phyloP scores from a whole-genome alignment of 2,797 vertebrate genomes.

The Hafferia zeledoni region DNA sequence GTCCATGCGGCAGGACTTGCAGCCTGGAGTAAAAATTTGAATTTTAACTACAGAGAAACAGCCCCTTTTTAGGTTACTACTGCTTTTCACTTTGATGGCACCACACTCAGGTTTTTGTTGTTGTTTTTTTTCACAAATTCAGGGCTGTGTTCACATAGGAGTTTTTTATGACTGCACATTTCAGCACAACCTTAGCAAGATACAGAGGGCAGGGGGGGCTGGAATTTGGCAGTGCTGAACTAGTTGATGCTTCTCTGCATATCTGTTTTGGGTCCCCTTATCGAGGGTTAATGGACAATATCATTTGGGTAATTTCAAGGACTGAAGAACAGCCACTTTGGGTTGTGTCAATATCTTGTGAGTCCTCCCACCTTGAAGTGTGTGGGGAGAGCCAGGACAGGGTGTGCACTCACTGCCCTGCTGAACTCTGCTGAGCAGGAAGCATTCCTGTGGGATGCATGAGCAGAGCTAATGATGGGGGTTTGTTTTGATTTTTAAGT shows the following conservation, averaged over 20 bases:
- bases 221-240: background rate
- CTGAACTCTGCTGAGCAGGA: background rate
- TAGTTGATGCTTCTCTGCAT: background rate
- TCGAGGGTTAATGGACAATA: background rate
- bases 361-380: fast-evolving
- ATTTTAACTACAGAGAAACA: background rate
- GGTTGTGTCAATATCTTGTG: background rate
- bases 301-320: background rate
- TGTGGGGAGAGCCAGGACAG: fast-evolving
- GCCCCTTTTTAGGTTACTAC: background rate
- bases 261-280: background rate
- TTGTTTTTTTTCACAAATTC: background rate
- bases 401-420: fast-evolving
- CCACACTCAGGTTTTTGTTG: background rate
- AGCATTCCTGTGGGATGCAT: fast-evolving
- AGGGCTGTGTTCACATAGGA: fast-evolving
- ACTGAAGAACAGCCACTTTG: background rate
- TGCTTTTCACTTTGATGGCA: background rate
- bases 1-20: background rate
- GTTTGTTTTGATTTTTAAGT: background rate
- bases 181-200: background rate
- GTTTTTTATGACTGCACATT: background rate
- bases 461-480: background rate
- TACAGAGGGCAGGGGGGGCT: background rate
- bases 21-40: background rate